phyloP scores from a whole-genome alignment of 2,113 vertebrate genomes.

The Hyperoodon ampullatus region DNA sequence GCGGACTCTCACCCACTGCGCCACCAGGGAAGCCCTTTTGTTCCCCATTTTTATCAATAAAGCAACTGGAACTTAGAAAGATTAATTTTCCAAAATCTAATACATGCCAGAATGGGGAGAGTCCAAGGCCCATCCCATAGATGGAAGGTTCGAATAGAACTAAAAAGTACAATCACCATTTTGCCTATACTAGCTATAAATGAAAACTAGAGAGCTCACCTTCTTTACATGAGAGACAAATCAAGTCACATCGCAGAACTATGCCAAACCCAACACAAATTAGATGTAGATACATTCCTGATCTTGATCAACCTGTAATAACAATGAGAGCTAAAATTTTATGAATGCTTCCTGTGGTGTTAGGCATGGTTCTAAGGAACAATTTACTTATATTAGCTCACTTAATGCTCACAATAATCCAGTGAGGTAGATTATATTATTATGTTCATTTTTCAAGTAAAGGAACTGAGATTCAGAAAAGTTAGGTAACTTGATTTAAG shows the following conservation, averaged over 20 bases:
- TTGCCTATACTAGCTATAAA: background rate
- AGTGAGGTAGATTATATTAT: background rate
- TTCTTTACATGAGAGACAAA: background rate
- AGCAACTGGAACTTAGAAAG: background rate
- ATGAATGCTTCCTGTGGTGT: background rate
- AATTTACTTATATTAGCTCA: background rate
- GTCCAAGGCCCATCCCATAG: background rate
- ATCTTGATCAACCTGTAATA: background rate
- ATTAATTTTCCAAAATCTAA: background rate
- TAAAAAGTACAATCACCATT: background rate
- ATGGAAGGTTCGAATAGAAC: background rate
- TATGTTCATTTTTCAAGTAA: background rate
- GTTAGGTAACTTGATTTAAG: conserved; percentile 1
- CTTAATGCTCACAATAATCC: background rate
- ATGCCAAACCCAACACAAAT: background rate
- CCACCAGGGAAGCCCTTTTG: no score
- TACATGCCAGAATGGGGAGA: background rate
- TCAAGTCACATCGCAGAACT: background rate
- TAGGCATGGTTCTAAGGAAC: background rate
- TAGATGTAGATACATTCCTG: background rate
- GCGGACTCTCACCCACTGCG: no score
- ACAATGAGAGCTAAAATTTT: conserved; percentile 20
- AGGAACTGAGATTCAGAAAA: background rate
- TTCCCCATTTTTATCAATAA: background rate
- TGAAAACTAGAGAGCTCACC: background rate